Percentiles rank a stretch among this genome's conserved stretches.
Conservation (phyloP, 2,797 vertebrate species). For the Ctenochaetus hawaiiensis region DNA sequence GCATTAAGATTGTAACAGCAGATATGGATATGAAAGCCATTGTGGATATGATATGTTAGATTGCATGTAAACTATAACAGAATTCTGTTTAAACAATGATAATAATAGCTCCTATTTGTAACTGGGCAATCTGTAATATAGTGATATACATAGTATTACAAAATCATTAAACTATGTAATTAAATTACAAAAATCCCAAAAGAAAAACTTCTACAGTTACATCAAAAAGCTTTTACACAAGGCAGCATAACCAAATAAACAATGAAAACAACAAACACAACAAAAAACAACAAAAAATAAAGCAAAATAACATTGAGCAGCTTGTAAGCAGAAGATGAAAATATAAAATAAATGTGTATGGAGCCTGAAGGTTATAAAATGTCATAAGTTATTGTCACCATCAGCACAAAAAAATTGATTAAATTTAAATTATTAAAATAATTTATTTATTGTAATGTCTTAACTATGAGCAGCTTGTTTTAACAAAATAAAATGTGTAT, state of each 20-base stretch:
- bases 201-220: neutral
- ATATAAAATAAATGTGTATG: neutral
- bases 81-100: neutral
- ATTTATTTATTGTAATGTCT: conserved; percentile 26
- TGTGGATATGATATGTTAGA: neutral
- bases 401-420: conserved; percentile 12
- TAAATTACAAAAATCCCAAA: neutral
- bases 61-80: neutral
- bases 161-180: conserved; percentile 3
- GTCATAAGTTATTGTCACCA: neutral
- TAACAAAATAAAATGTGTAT: conserved; percentile 20
- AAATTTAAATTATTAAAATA: too few species aligned
- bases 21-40: neutral
- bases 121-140: conserved; percentile 14
- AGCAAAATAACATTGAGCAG: neutral
- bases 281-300: neutral
- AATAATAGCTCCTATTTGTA: neutral
- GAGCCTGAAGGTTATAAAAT: neutral
- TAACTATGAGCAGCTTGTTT: conserved; percentile 25
- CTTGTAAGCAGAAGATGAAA: neutral
- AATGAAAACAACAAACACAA: neutral
- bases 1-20: neutral
- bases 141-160: neutral
- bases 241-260: neutral
- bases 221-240: neutral